Evolutionary conservation across 1,140 invertebrate genomes (phyloP).

Genomic region (Leptinotarsa undecemlineata): DNA sequence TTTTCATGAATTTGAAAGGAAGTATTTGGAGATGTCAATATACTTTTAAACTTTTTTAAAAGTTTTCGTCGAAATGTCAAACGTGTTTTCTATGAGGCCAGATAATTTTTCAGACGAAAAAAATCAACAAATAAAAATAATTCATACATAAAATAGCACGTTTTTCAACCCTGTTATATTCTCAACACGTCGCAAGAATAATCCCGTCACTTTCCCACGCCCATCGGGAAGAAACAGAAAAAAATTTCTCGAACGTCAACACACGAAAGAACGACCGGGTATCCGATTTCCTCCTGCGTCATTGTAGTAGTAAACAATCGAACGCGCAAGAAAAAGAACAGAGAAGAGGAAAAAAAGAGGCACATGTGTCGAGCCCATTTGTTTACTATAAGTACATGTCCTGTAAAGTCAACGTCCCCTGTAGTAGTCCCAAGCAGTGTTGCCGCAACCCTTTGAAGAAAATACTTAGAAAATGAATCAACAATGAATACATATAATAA

Average conservation of each 20-base stretch:
- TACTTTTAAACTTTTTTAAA: too few species aligned
- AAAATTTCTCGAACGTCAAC: not conserved
- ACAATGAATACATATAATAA: too few species aligned
- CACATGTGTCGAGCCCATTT: conserved; percentile 13
- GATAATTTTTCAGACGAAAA: too few species aligned
- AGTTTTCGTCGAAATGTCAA: too few species aligned
- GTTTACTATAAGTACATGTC: conserved; percentile 20
- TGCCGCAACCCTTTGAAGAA: not conserved
- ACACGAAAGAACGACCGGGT: not conserved
- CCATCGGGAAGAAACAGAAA: not conserved
- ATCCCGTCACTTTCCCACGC: too few species aligned
- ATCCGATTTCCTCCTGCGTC: conserved; percentile 8
- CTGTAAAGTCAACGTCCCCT: conserved; percentile 19
- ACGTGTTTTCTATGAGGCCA: too few species aligned
- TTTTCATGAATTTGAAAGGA: too few species aligned
- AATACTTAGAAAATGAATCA: not conserved
- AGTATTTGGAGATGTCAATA: too few species aligned
- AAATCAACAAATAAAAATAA: too few species aligned
- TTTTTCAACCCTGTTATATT: too few species aligned
- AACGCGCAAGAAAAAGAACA: conserved; percentile 11
- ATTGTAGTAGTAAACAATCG: conserved; percentile 18
- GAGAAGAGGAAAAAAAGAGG: conserved; percentile 15
- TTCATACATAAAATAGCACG: too few species aligned
- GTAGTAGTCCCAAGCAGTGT: not conserved
- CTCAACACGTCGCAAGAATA: too few species aligned